Conservation (phyloP, 2,797 vertebrate species). For the Coreius guichenoti region DNA sequence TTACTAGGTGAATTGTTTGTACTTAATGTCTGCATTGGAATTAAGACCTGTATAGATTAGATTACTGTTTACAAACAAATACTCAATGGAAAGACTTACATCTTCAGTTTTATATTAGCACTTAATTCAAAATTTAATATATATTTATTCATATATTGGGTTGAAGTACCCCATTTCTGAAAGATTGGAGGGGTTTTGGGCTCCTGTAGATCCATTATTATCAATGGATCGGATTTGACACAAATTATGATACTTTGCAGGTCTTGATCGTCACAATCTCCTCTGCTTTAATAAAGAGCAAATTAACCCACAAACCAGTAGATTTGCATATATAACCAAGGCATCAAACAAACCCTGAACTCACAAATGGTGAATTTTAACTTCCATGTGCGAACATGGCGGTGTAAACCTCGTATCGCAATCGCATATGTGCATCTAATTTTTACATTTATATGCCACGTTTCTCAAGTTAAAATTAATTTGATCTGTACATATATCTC, state of each 20-base stretch:
- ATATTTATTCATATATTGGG: neutral
- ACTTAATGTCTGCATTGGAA: conserved; percentile 24
- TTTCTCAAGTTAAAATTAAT: neutral
- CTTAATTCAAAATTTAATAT: neutral
- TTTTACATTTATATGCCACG: neutral
- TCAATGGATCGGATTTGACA: neutral
- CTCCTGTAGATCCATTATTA: neutral
- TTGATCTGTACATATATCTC: neutral
- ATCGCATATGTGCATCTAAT: no score
- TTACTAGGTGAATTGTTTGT: conserved; percentile 16
- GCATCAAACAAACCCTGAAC: no score
- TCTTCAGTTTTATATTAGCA: neutral
- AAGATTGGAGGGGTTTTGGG: neutral
- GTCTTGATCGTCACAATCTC: neutral
- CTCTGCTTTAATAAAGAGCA: neutral
- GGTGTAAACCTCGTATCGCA: no score
- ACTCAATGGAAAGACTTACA: neutral
- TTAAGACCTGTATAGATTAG: conserved; percentile 10
- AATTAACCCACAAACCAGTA: no score
- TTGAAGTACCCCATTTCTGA: neutral
- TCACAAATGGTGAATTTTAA: no score
- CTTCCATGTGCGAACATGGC: no score
- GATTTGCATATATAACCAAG: no score
- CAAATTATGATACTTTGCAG: neutral
- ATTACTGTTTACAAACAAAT: conserved; percentile 30